Evolutionary conservation across 2,888 invertebrate genomes (phyloP).

Genomic region (Microdon myrmicae): DNA sequence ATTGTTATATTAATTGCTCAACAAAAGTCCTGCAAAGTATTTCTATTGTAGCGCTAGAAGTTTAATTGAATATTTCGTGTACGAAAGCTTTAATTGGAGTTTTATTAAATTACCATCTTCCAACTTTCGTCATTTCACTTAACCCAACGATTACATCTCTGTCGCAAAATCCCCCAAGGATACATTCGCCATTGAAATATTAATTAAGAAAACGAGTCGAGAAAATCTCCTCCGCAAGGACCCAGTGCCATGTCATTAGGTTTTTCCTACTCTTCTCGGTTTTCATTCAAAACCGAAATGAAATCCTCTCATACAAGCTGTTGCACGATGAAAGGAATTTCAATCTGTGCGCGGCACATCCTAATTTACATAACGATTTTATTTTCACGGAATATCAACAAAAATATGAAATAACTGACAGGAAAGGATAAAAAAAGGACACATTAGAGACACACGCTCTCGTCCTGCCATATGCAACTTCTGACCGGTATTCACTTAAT

Average conservation of each 20-base stretch:
- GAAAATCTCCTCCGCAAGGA: neutral
- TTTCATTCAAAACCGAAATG: neutral
- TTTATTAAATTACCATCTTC: slow-evolving; percentile 5
- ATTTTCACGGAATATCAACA: slow-evolving; percentile 17
- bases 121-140: slow-evolving; percentile 13
- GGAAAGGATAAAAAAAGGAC: neutral
- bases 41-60: neutral
- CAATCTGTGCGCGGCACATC: slow-evolving; percentile 2
- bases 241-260: slow-evolving; percentile 14
- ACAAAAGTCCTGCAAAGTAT: no score
- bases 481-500: slow-evolving; percentile 31
- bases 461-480: no score
- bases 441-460: neutral
- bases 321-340: slow-evolving; percentile 3
- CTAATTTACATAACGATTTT: slow-evolving; percentile 34
- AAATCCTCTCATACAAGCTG: neutral
- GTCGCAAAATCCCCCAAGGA: slow-evolving; percentile 8
- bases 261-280: slow-evolving; percentile 4
- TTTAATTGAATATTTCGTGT: slow-evolving; percentile 2
- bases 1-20: no score
- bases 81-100: slow-evolving; percentile 14
- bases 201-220: slow-evolving; percentile 8
- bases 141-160: slow-evolving; percentile 15
- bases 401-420: slow-evolving; percentile 8
- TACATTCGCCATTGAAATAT: no score